Evolutionary conservation across 2,113 vertebrate species (phyloP), one percentile per base, ranked within the genome.

Genomic region (Triplophysa siluroides): DNA sequence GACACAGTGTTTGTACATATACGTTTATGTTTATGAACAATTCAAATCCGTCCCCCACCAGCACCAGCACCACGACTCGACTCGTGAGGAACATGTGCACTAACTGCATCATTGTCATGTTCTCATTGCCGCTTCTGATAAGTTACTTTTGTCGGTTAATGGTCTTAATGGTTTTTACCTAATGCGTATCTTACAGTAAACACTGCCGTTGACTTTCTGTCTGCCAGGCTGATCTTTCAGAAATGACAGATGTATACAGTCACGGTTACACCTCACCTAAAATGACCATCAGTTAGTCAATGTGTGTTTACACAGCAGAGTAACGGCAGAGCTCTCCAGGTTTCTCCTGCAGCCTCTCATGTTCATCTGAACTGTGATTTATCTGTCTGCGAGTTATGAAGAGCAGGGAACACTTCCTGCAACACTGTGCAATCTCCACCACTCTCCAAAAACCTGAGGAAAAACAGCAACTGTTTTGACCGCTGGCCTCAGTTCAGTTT

Each of bases 351-450:
- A 12, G 52, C 19, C 12, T 72, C 52, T 72, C 24, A 0, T 21
- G 54, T 23, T 56, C 43, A 60, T 61, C 21, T 60, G 29, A 73
- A 33, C 70, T 58, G 52, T 58, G 70, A 74, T 60, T 74, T 45
- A 61, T 74, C 38, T 1, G 21, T 43, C 72, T 75, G 69, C 38
- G 50, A 18, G 54, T 71, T 71, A 71, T 21, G 72, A 47, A 75
- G 41, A 61, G 18, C 9, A 1, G 16, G 2, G 7, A 74, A 38
- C 72, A 45, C 72, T 62, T 75, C 38, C 41, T 47, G 38, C 19
- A 45, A 38, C 16, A 10, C 38, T 75, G 38, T 41, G 12, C 72
- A 62, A 2, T 19, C 3, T 75, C 41, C 56, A 41, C 60, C 43
- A 71, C 58, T 64, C 9, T 11, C 26, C 63, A 65, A 41, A 70